Base-by-base conservation (phyloP, 2,113 vertebrate genomes). In the Bos taurus region DNA sequence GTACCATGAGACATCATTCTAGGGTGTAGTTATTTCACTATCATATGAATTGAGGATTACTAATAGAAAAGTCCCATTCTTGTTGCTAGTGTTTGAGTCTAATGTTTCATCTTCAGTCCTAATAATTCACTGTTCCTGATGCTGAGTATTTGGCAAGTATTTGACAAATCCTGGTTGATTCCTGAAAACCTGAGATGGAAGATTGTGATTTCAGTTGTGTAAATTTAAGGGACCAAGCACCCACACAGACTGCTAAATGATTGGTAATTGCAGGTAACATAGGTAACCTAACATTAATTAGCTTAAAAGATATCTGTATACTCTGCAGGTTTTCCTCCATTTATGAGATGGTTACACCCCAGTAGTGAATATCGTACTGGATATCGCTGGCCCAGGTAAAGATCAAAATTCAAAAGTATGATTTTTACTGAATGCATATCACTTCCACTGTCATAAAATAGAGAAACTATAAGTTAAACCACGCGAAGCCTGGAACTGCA, bases 81-180 rank as follows among this genome's bases (percentile, higher is more conserved):
- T 91, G 46, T 16, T 67, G 33, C 17, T 54, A 56, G 36, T 10
- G 2, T 97, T 92, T 94, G 94, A 95, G 88, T 95, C n/a, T 92
- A 74, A 78, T 77, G n/a, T 92, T 90, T 88, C 92, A 71, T 86
- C 93, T 85, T 95, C 52, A 33, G 14, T 82, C 28, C 36, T 90
- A 57, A 80, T 71, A 96, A 59, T 82, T 81, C 46, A 88, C 59
- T 96, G 59, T 98, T 92, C 59, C 54, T 94, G 77, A 81, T 54
- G 71, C 91, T 85, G 36, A 91, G 30, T 91, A 7, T 83, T 62
- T 59, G 52, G 52, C 62, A 83, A 71, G 36, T 87, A 6, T 62
- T 62, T 95, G 40, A 90, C 52, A 96, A 54, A 88, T 96, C 40
- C 81, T 71, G 28, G 16, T 56, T 80, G 56, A 89, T 93, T 95